Base-by-base conservation (phyloP, 92 coral and sea anemone species). In the Porites lobata region DNA sequence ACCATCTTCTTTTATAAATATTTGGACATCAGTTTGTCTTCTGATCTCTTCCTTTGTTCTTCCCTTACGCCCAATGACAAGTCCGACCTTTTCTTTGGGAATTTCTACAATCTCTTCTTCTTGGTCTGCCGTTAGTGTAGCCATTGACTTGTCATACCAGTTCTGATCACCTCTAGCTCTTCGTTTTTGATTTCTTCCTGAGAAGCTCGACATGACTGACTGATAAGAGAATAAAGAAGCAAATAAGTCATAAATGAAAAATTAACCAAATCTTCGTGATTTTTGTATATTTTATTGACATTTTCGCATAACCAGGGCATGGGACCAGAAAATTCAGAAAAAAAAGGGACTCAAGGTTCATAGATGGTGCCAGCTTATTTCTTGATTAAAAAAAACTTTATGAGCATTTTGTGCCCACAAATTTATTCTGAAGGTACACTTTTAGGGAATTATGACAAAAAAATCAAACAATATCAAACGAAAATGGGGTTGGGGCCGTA, bases 21-120 rank as follows among this genome's bases (percentile, higher is more conserved):
- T 10, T 43, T 81, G 77, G 10, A 72, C 86, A 15, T 77, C 86
- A 56, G 77, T 69, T 81, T 29, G 68, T 12, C 70, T 68, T 52
- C 13, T 69, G 53, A 81, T 81, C 67, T 81, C 69, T 20, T 19
- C 12, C 18, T 69, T 10, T 57, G 56, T 81, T 13, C 68, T 3
- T 9, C 86, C 77, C 11, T 38, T 57, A 32, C 29, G 53, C 32
- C 86, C 86, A 15, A 81, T 81, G 19, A 81, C 65, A 69, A 56
- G 86, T 17, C 86, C 86, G 1, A 81, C 69, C 26, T 81, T 81
- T 12, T 69, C 86, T 10, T 26, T 69, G 19, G 86, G 86, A 58
- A 81, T 81, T 56, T 62, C 77, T 15, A 81, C 13, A 1, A 12
- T 56, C 53, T 26, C 77, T 24, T 57, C 64, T 51, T 21, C 43